phyloP scores from a whole-genome alignment of 2,797 vertebrate genomes.

The Steatocranus sp. region DNA sequence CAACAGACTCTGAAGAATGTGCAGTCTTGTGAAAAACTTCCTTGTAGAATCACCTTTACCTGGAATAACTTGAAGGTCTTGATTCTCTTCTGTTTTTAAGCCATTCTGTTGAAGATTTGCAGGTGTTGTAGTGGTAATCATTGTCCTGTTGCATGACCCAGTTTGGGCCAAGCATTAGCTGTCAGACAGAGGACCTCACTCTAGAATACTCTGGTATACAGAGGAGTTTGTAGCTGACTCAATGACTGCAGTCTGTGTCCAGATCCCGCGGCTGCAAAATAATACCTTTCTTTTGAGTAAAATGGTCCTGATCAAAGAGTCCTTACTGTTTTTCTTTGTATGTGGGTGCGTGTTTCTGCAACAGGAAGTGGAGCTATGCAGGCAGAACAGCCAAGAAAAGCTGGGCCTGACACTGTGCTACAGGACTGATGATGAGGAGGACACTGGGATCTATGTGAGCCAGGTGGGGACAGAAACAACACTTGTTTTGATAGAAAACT shows the following conservation, averaged over 20 bases:
- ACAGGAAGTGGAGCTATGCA: slow-evolving; percentile 90
- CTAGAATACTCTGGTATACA: not conserved
- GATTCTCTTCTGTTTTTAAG: not conserved
- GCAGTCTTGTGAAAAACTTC: not conserved
- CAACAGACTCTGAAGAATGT: not conserved
- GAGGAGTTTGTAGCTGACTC: not conserved
- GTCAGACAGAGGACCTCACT: not conserved
- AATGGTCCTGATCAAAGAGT: not conserved
- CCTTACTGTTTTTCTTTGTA: not conserved
- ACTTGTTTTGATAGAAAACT: not conserved
- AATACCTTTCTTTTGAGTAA: not conserved
- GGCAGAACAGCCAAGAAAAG: slow-evolving; percentile 89
- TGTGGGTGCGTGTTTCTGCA: not conserved
- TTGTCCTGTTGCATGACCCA: not conserved
- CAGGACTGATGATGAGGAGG: slow-evolving; percentile 93
- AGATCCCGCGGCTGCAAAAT: not conserved
- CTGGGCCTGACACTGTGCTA: slow-evolving; percentile 94
- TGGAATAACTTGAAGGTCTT: not conserved
- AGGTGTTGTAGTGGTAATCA: not conserved
- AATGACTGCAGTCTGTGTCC: not conserved
- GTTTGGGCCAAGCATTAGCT: not conserved
- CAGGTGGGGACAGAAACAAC: slow-evolving; percentile 72
- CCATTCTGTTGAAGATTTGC: not conserved
- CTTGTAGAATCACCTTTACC: not conserved
- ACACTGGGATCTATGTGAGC: slow-evolving; percentile 90